phyloP scores from a whole-genome alignment of 2,888 invertebrate genomes.

The Melanostoma scalare region DNA sequence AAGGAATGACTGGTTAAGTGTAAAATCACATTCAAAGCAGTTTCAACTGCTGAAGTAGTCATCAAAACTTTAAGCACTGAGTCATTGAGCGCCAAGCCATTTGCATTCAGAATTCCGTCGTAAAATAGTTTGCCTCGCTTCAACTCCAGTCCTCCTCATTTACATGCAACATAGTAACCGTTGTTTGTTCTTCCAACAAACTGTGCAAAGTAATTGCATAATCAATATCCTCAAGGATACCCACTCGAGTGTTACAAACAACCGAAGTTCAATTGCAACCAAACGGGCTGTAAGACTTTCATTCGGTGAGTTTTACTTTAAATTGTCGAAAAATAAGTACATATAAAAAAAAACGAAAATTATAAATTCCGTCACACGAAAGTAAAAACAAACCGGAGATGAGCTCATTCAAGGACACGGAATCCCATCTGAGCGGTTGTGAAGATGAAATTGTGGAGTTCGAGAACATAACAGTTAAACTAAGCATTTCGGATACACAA shows the following conservation, averaged over 20 bases:
- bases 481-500: slow-evolving; percentile 78
- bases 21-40: too few species aligned
- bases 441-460: slow-evolving; percentile 74
- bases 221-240: slow-evolving; percentile 68
- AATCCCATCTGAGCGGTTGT: slow-evolving; percentile 30
- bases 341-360: slow-evolving; percentile 2
- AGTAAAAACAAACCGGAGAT: slow-evolving; percentile 12
- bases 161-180: slow-evolving; percentile 54
- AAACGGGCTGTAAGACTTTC: not conserved
- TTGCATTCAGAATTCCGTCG: not conserved
- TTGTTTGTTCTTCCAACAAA: slow-evolving; percentile 42
- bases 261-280: not conserved
- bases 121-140: not conserved
- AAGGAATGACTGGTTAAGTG: too few species aligned
- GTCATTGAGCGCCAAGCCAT: not conserved
- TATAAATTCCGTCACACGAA: slow-evolving; percentile 18
- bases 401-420: slow-evolving; percentile 9
- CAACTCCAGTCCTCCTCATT: not conserved
- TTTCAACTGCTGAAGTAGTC: too few species aligned
- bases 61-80: too few species aligned
- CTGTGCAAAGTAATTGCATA: slow-evolving; percentile 38
- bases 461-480: slow-evolving; percentile 81
- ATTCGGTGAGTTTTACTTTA: not conserved
- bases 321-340: not conserved
- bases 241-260: slow-evolving; percentile 7